Conservation (phyloP, 2,797 vertebrate genomes). For the Scyliorhinus canicula region DNA sequence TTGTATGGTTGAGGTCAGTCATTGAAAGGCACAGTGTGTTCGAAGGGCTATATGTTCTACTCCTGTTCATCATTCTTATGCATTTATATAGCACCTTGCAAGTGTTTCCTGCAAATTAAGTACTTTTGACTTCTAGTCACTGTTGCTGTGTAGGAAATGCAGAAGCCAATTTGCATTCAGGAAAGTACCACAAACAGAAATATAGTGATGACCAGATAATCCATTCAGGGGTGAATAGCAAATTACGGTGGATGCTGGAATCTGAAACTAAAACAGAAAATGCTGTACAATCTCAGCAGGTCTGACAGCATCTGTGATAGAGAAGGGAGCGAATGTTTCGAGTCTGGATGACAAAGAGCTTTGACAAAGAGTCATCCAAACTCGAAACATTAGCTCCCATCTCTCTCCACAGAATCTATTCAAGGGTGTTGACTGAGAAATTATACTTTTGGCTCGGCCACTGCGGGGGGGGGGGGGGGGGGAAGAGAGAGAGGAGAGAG, state of each 20-base stretch:
- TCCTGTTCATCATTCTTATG: background rate
- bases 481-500: too few relatives aligned
- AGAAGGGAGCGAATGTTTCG: too few relatives aligned
- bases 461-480: too few relatives aligned
- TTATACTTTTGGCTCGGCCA: background rate
- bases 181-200: background rate
- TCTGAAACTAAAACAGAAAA: too few relatives aligned
- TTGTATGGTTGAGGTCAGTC: background rate
- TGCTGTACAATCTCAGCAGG: too few relatives aligned
- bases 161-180: background rate
- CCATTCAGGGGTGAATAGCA: background rate
- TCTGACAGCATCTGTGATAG: too few relatives aligned
- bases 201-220: background rate
- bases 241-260: too few relatives aligned
- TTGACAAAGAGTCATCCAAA: too few relatives aligned
- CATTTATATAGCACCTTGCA: background rate
- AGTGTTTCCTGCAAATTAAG: background rate
- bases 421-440: background rate
- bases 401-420: background rate
- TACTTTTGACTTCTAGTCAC: background rate
- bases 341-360: too few relatives aligned
- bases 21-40: background rate
- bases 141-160: background rate
- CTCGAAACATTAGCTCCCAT: too few relatives aligned
- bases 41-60: background rate